Evolutionary conservation across 1,140 invertebrate species (phyloP).

Genomic region (Acromyrmex heyeri): DNA sequence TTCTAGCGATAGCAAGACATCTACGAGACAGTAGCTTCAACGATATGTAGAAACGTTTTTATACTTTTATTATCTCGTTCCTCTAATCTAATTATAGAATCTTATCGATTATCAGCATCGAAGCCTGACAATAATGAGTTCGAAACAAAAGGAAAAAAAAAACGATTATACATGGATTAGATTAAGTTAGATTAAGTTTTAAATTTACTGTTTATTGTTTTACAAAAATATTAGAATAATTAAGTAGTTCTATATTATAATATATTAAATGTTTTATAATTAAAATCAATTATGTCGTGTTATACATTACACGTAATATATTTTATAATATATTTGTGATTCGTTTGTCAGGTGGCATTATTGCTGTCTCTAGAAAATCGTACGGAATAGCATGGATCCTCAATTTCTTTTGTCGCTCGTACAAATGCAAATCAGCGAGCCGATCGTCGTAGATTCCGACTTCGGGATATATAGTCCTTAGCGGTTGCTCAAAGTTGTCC

Average conservation of each 20-base stretch:
- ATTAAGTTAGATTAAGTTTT: constrained; percentile 44
- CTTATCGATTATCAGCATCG: not conserved
- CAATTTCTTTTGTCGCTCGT: constrained; percentile 9
- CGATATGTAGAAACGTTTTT: not conserved
- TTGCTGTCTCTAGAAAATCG: constrained; percentile 13
- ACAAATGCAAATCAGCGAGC: constrained; percentile 31
- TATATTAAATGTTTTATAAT: constrained; percentile 26
- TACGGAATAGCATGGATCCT: not conserved
- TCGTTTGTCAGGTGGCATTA: not conserved
- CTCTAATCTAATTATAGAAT: not conserved
- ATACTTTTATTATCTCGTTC: not conserved
- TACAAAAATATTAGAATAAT: constrained; percentile 7
- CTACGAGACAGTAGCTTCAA: not conserved
- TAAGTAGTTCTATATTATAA: not conserved
- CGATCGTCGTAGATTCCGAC: constrained; percentile 49
- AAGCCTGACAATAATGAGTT: constrained; percentile 29
- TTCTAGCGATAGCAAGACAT: constrained; percentile 28
- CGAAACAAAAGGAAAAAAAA: not conserved
- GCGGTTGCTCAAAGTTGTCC: constrained; percentile 55
- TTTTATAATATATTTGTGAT: not conserved
- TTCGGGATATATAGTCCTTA: constrained; percentile 52
- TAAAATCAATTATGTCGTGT: not conserved
- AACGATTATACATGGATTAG: not conserved
- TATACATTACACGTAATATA: too few species aligned
- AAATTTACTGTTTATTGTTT: not conserved